Percentiles rank a stretch among this genome's conserved stretches.
Evolutionary conservation across 2,113 vertebrate genomes (phyloP).

Genomic region (Myotis brandtii): DNA sequence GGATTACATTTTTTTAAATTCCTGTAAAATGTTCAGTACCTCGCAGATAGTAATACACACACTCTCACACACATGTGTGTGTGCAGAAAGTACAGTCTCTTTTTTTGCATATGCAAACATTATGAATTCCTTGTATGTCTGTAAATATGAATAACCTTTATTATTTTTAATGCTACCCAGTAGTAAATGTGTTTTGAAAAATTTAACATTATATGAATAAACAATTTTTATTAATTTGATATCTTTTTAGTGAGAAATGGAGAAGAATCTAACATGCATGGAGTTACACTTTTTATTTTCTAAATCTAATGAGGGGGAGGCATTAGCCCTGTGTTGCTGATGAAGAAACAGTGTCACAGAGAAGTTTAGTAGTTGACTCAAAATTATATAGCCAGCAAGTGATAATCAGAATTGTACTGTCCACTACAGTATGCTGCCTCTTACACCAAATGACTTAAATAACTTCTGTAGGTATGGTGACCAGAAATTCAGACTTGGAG

Average conservation of each 20-base stretch:
- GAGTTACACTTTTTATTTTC: conserved; percentile 2
- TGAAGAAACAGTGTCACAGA: background rate
- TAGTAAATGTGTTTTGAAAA: conserved; percentile 23
- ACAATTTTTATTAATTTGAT: conserved; percentile 21
- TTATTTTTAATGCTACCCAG: conserved; percentile 28
- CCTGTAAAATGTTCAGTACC: background rate
- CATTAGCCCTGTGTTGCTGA: background rate
- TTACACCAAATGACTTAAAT: background rate
- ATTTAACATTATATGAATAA: conserved; percentile 9
- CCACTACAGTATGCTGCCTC: background rate
- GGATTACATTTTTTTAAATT: background rate
- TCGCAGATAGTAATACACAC: background rate
- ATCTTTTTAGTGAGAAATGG: conserved; percentile 12
- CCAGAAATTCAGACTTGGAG: background rate
- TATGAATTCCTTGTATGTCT: background rate
- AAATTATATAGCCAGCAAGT: background rate
- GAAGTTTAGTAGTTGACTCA: background rate
- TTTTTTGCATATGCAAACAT: background rate
- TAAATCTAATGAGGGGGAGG: background rate
- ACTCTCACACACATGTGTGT: background rate
- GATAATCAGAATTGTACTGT: background rate
- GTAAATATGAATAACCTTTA: background rate
- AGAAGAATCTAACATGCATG: background rate
- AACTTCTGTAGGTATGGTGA: background rate
- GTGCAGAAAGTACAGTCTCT: background rate